Evolutionary conservation across 2,797 vertebrate genomes (phyloP).

Genomic region (Naso thynnoides): DNA sequence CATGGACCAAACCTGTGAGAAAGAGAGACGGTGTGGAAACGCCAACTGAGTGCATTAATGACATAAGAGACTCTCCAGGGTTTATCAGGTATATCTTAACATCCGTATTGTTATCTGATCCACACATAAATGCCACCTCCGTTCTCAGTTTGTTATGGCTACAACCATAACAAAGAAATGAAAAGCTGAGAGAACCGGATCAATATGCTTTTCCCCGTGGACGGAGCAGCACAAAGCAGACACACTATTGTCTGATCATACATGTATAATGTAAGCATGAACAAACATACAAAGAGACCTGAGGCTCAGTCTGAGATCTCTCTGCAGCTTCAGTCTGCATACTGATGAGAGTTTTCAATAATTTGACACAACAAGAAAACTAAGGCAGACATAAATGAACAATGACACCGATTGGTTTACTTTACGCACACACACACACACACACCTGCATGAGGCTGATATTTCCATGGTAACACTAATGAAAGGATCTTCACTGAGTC

Average conservation of each 20-base stretch:
- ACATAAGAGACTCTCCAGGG: neutral
- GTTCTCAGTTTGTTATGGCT: constrained; percentile 36
- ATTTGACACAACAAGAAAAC: constrained; percentile 51
- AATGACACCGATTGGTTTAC: constrained; percentile 51
- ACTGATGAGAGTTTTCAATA: constrained; percentile 18
- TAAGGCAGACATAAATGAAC: constrained; percentile 47
- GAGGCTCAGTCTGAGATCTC: constrained; percentile 5
- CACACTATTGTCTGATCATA: constrained; percentile 10
- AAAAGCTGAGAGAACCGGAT: constrained; percentile 44
- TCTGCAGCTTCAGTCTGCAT: constrained; percentile 21
- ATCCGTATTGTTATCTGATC: constrained; percentile 41
- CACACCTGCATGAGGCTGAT: constrained; percentile 14
- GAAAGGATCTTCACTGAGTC: constrained; percentile 45
- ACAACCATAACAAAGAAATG: constrained; percentile 65
- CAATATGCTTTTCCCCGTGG: constrained; percentile 38
- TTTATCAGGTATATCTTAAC: constrained; percentile 26
- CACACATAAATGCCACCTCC: neutral
- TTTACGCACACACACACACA: constrained; percentile 10
- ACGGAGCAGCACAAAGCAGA: neutral
- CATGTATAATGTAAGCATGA: constrained; percentile 13
- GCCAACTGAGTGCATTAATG: neutral
- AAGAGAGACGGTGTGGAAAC: neutral
- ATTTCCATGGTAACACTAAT: constrained; percentile 61
- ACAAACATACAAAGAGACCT: constrained; percentile 19
- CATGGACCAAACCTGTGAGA: constrained; percentile 92